These are phyloP conservation scores for Amblyraja radiata DNA, from an alignment of 2,797 vertebrate species.

Conservation along the genomic window DNA sequence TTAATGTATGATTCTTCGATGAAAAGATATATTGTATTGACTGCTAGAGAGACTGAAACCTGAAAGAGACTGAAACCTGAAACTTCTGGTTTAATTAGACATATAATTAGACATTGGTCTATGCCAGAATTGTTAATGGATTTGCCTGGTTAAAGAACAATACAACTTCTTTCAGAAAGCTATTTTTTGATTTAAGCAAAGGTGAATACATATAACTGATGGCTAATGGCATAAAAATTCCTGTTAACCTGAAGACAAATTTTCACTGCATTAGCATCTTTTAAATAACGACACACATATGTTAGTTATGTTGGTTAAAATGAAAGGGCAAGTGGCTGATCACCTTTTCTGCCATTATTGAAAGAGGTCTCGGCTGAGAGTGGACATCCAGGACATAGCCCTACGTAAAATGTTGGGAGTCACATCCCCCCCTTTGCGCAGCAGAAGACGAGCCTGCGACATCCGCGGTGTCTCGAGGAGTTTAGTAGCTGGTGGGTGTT, in stretches of 20 bases:
- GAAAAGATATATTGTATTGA: not conserved
- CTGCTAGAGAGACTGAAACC: not conserved
- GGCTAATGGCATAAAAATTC: not conserved
- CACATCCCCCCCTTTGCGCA: conserved; percentile 43
- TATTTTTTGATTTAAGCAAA: not conserved
- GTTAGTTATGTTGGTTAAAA: not conserved
- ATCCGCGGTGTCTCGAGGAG: conserved; percentile 43
- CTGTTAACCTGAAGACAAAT: not conserved
- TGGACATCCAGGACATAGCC: conserved; percentile 50
- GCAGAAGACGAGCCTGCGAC: conserved; percentile 40
- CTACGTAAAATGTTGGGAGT: conserved; percentile 48
- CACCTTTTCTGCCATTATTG: conserved; percentile 45
- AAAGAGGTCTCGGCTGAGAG: conserved; percentile 47
- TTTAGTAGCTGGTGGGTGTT: conserved; percentile 42
- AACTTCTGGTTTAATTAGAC: not conserved
- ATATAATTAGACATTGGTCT: not conserved
- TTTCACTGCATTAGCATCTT: not conserved
- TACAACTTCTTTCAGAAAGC: not conserved
- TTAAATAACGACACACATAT: not conserved
- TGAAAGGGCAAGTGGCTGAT: not conserved
- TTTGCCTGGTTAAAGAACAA: not conserved
- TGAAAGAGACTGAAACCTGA: not conserved
- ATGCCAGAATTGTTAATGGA: not conserved
- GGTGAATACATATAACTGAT: not conserved
- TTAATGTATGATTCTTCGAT: not conserved